Percentiles rank a stretch among this genome's conserved stretches.
Evolutionary conservation across 2,888 invertebrate species (phyloP).

Genomic region (Piscicola geometra): DNA sequence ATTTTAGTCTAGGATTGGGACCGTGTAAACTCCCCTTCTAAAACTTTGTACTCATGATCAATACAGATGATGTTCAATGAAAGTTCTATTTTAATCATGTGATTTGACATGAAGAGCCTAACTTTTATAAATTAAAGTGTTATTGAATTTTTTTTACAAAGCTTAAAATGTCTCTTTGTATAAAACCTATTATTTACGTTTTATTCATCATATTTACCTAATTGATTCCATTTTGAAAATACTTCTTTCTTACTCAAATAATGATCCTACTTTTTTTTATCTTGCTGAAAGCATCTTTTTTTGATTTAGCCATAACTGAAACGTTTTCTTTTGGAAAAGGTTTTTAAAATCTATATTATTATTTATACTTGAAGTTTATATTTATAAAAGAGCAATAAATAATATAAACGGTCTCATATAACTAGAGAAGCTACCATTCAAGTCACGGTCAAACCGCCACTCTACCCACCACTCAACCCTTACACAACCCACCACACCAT

Average conservation of each 20-base stretch:
- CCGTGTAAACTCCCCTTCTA: neutral
- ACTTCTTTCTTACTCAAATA: neutral
- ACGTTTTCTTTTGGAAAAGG: no score
- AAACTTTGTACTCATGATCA: neutral
- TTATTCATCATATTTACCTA: neutral
- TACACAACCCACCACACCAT: no score
- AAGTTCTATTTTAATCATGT: slow-evolving; percentile 10
- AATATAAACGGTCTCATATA: no score
- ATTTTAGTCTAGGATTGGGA: neutral
- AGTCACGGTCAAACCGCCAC: no score
- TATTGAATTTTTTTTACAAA: neutral
- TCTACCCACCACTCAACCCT: no score
- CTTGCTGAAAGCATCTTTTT: no score
- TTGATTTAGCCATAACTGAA: no score
- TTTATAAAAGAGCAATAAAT: no score
- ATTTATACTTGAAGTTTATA: no score
- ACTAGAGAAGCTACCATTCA: no score
- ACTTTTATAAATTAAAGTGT: neutral
- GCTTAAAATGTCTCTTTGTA: neutral
- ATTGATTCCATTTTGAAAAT: neutral
- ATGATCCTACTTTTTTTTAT: no score
- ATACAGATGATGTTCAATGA: neutral
- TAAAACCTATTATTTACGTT: neutral
- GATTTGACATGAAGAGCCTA: neutral
- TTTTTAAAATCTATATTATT: no score